A percentile compares a stretch with the other conserved stretches of the same genome.
Conservation (phyloP, 2,113 vertebrate genomes). For the Xerus inauris region DNA sequence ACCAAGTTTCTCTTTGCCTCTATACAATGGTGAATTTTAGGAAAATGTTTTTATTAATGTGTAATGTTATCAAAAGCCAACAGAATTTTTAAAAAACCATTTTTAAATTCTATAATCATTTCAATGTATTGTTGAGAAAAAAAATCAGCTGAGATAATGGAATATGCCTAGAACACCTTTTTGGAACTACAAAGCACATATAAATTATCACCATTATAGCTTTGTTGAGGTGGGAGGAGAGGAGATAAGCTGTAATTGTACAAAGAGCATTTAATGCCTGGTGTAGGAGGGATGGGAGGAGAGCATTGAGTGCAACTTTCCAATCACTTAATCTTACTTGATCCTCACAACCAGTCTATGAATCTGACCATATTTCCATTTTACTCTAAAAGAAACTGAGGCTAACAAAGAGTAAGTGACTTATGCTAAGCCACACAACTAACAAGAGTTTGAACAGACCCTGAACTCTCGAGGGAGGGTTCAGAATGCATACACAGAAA, state of each 20-base stretch:
- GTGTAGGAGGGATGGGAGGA: not conserved
- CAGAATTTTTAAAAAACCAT: not conserved
- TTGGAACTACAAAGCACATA: not conserved
- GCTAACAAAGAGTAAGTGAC: not conserved
- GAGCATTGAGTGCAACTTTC: not conserved
- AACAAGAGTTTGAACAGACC: not conserved
- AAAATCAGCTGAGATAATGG: not conserved
- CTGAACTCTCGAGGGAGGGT: not conserved
- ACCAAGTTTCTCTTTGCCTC: not conserved
- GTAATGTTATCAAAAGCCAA: constrained; percentile 21
- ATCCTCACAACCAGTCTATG: not conserved
- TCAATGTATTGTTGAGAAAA: not conserved
- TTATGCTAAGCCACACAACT: not conserved
- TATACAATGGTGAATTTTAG: not conserved
- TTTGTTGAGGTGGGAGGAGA: not conserved
- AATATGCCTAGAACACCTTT: not conserved
- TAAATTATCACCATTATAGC: not conserved
- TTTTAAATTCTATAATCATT: not conserved
- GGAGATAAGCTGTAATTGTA: not conserved
- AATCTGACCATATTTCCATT: not conserved
- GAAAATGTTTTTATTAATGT: not conserved
- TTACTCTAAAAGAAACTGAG: constrained; percentile 11
- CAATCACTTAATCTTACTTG: not conserved
- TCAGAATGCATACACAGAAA: not conserved
- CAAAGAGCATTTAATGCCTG: not conserved